Evolutionary conservation across 2,113 vertebrate species (phyloP), one percentile per base, ranked within the genome.

Genomic region (Pangasianodon hypophthalmus): DNA sequence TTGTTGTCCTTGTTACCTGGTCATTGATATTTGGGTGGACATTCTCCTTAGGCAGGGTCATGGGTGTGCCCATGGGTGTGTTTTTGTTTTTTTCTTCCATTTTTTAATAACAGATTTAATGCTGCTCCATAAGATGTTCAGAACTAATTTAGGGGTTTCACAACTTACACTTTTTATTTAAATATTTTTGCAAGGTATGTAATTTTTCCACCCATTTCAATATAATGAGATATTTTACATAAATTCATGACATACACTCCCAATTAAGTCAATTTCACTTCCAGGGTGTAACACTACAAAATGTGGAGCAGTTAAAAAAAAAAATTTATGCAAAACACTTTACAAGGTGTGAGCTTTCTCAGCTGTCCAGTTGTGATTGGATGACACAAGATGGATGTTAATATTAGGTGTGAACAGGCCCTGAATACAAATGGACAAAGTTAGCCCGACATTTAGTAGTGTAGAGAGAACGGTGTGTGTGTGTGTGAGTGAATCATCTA

Each of bases 401-500:
- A 29, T 50, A 50, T 11, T 46, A 79, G 29, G 11, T 26, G 10
- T 29, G 44, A n/a, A 29, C 75, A 32, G 24, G 14, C 10, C 75
- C 21, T 46, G 75, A 29, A 50, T 46, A 82, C n/a, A 77, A 82
- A 83, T 46, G 2, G 41, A 60, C 44, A 71, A 82, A 87, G 41
- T 64, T 60, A 79, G 64, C 52, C 7, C 46, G 56, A 82, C 73
- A 81, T 75, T 24, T 11, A 18, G 54, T 6, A 29, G 60, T 48
- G 86, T 19, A 54, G 71, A n/a, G 37, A 73, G 41, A 46, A 62
- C 52, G 32, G 37, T 37, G 37, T 37, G 37, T 75, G 44, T 37
- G 54, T 60, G 52, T 64, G 88, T 44, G 84, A 80, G 77, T 88
- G 89, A 90, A 88, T 92, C 88, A 91, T 83, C 75, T 71, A 82